A percentile compares a stretch with the other conserved stretches of the same genome.
These are phyloP conservation scores for Platalea minor DNA, from an alignment of 2,797 vertebrate species.

Conservation along the genomic window DNA sequence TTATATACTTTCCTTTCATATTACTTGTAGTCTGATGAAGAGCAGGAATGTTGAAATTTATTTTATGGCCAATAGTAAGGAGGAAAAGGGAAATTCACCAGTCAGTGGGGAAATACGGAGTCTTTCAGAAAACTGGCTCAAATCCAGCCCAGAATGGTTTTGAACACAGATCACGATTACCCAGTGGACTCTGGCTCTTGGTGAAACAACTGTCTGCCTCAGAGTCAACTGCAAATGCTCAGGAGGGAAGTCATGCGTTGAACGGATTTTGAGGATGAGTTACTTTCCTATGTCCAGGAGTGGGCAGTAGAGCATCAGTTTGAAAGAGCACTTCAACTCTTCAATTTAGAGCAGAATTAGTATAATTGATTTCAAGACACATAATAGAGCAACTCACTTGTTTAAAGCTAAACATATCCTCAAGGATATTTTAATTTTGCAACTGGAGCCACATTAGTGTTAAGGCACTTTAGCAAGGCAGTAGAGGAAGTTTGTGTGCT, in stretches of 20 bases:
- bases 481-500: background rate
- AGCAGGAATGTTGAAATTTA: background rate
- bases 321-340: background rate
- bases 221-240: background rate
- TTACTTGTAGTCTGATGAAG: background rate
- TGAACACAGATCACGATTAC: background rate
- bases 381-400: background rate
- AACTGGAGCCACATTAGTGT: background rate
- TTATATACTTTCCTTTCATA: background rate
- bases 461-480: background rate
- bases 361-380: background rate
- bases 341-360: background rate
- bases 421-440: background rate
- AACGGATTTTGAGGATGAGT: background rate
- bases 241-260: background rate
- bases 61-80: background rate
- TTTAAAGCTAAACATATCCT: background rate
- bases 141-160: background rate
- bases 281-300: background rate
- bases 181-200: background rate
- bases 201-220: background rate
- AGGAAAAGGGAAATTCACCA: background rate
- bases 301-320: constrained; percentile 32
- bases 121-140: background rate
- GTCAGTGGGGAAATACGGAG: background rate